A percentile compares a stretch with the other conserved stretches of the same genome.
Evolutionary conservation across 2,888 invertebrate genomes (phyloP).

Genomic region (Papilio demoleus): DNA sequence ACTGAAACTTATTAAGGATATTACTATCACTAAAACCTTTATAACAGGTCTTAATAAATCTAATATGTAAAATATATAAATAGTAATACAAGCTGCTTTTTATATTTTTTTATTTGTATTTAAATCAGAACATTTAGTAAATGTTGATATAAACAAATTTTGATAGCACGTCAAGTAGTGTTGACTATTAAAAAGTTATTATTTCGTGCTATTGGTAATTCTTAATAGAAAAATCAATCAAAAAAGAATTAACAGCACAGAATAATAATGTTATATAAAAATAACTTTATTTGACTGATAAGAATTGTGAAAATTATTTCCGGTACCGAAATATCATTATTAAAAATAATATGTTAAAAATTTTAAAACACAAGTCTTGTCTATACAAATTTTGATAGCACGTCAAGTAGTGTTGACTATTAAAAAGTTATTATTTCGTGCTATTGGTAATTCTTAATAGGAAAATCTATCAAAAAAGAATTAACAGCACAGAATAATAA

Average conservation of each 20-base stretch:
- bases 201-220: slow-evolving; percentile 12
- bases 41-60: no score
- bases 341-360: no score
- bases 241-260: slow-evolving; percentile 45
- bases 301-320: slow-evolving; percentile 47
- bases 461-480: slow-evolving; percentile 41
- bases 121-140: not conserved
- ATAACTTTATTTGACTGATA: slow-evolving; percentile 44
- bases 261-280: slow-evolving; percentile 38
- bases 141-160: not conserved
- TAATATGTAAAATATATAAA: no score
- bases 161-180: not conserved
- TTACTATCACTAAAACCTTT: not conserved
- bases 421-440: slow-evolving; percentile 40
- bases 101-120: not conserved
- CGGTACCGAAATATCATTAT: slow-evolving; percentile 42
- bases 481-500: slow-evolving; percentile 43
- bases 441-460: slow-evolving; percentile 13
- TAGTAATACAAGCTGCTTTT: no score
- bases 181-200: slow-evolving; percentile 39
- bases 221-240: slow-evolving; percentile 26
- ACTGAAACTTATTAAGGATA: not conserved
- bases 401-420: slow-evolving; percentile 1
- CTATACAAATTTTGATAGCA: no score
- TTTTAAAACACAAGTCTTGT: no score